Evolutionary conservation across 1,140 invertebrate species (phyloP).

Genomic region (Solen grandis): DNA sequence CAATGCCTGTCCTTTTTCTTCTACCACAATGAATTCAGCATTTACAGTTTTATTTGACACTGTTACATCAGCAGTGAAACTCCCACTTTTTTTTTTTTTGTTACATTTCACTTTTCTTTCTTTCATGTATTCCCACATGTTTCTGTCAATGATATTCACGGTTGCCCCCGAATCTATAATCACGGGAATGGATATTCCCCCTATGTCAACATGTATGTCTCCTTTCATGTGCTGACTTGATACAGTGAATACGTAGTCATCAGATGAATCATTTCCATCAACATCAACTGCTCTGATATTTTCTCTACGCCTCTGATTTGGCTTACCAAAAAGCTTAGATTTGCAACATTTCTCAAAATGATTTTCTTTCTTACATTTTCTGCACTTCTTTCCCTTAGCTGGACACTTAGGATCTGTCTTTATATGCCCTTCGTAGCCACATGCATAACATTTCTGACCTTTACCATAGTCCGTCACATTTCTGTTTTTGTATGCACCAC

Average conservation of each 20-base stretch:
- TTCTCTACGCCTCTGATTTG: not conserved
- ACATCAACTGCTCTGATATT: not conserved
- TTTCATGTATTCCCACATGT: no score
- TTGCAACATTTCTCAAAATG: constrained; percentile 8
- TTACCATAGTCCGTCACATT: no score
- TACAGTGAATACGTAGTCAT: not conserved
- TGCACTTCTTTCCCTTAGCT: constrained; percentile 4
- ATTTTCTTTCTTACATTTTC: not conserved
- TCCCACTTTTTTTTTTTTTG: not conserved
- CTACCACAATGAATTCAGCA: constrained; percentile 16
- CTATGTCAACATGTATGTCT: not conserved
- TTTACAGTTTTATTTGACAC: not conserved
- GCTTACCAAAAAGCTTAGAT: not conserved
- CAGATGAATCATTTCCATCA: not conserved
- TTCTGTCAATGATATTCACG: not conserved
- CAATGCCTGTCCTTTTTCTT: constrained; percentile 9
- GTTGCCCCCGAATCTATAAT: not conserved
- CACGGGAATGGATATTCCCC: not conserved
- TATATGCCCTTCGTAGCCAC: not conserved
- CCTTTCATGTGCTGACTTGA: no score
- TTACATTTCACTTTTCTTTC: constrained; percentile 5
- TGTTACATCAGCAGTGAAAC: not conserved
- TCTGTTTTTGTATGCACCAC: no score
- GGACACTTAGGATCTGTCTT: not conserved
- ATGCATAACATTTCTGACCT: not conserved